Percentiles rank a stretch among this genome's conserved stretches.
phyloP scores from a whole-genome alignment of 2,888 invertebrate species.

The Protonemura montana region DNA sequence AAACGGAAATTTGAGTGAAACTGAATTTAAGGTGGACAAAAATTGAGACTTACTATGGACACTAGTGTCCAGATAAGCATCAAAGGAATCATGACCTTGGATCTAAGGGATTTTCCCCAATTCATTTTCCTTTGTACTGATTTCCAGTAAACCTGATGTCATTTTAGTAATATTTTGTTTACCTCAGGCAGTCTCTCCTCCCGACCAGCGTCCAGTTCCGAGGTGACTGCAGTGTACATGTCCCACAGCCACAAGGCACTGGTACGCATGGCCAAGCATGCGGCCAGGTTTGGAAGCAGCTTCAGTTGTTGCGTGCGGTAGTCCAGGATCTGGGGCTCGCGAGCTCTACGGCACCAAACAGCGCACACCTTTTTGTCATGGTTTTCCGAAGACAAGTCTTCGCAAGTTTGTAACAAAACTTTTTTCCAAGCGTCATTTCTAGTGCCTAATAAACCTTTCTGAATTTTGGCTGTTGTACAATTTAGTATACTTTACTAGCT shows the following conservation, averaged over 20 bases:
- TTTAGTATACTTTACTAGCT: neutral
- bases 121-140: no score
- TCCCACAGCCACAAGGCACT: conserved; percentile 82
- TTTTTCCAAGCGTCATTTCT: no score
- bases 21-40: no score
- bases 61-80: no score
- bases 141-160: no score
- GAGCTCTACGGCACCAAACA: conserved; percentile 64
- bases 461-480: neutral
- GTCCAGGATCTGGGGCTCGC: conserved; percentile 90
- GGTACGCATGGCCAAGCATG: conserved; percentile 80
- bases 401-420: no score
- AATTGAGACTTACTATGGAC: no score
- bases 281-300: conserved; percentile 83
- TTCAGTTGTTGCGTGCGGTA: conserved; percentile 95
- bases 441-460: no score
- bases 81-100: no score
- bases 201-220: conserved; percentile 82
- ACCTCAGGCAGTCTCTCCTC: conserved; percentile 86
- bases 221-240: conserved; percentile 83
- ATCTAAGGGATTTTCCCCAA: no score
- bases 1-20: no score
- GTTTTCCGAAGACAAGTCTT: conserved; percentile 42
- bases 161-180: conserved; percentile 42
- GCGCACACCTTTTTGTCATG: neutral